Evolutionary conservation across 2,888 invertebrate species (phyloP).

Genomic region (Pristionchus entomophagus): DNA sequence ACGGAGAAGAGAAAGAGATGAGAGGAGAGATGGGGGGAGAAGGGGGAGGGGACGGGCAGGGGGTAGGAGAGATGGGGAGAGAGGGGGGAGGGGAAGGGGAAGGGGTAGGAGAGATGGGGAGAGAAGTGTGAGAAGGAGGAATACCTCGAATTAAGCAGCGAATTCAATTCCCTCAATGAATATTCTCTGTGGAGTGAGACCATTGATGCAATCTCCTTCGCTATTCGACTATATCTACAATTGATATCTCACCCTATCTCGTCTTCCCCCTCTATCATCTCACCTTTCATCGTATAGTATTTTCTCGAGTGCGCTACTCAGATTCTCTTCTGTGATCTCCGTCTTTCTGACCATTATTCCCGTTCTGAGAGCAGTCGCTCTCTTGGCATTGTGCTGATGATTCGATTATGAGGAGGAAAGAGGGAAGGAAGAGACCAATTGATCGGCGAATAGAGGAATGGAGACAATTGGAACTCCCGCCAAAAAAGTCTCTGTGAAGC

Average conservation of each 20-base stretch:
- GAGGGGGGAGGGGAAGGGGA: too few species aligned
- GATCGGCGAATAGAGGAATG: slow-evolving; percentile 46
- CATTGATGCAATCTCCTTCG: slow-evolving; percentile 19
- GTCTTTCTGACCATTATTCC: slow-evolving; percentile 51
- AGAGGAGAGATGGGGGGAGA: too few species aligned
- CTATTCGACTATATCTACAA: not conserved
- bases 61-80: too few species aligned
- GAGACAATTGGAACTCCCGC: slow-evolving; percentile 42
- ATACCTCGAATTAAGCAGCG: slow-evolving; percentile 24
- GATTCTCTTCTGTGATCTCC: not conserved
- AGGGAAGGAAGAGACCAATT: not conserved
- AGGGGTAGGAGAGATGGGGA: too few species aligned
- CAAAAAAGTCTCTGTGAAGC: slow-evolving; percentile 35
- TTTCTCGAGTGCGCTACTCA: not conserved
- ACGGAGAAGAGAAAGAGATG: too few species aligned
- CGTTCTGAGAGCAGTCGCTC: slow-evolving; percentile 52
- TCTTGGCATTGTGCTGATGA: slow-evolving; percentile 29
- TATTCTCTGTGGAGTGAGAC: not conserved
- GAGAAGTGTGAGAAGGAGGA: not conserved
- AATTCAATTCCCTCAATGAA: slow-evolving; percentile 39
- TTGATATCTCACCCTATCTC: too few species aligned
- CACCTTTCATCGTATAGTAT: slow-evolving; percentile 34
- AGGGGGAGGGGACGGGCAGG: too few species aligned
- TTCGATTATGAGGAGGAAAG: not conserved
- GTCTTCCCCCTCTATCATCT: too few species aligned